phyloP scores from a whole-genome alignment of 2,113 vertebrate genomes.

The Trachemys scripta region DNA sequence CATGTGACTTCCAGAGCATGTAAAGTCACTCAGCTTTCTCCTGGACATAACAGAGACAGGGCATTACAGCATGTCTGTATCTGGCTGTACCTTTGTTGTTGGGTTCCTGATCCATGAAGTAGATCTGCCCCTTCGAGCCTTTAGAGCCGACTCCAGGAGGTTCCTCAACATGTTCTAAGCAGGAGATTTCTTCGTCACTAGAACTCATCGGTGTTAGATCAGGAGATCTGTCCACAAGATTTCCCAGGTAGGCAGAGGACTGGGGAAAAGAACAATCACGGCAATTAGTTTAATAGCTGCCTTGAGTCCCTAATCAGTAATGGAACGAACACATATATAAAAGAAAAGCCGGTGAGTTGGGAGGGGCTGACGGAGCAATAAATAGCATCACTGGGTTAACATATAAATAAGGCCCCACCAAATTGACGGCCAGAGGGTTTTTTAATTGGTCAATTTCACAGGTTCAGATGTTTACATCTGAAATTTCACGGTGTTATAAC shows the following conservation, averaged over 20 bases:
- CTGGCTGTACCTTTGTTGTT: neutral
- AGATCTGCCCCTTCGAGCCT: neutral
- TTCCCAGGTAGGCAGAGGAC: neutral
- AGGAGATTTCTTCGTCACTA: neutral
- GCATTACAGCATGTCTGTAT: neutral
- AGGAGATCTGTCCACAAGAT: neutral
- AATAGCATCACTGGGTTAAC: neutral
- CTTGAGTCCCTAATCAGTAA: neutral
- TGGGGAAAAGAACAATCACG: neutral
- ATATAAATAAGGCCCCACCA: no score
- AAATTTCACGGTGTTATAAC: no score
- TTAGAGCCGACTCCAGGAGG: accelerated
- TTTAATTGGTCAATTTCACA: no score
- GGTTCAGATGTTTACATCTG: no score
- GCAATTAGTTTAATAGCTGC: neutral
- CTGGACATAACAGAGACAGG: no score
- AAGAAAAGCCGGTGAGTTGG: neutral
- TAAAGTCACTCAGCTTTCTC: neutral
- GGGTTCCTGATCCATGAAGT: neutral
- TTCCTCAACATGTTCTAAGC: neutral
- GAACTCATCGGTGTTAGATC: neutral
- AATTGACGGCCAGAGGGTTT: no score
- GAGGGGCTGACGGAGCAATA: neutral
- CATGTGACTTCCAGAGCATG: neutral
- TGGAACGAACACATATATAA: neutral